Evolutionary conservation across 2,888 invertebrate genomes (phyloP), one percentile per base, ranked within the genome.

Genomic region (Apoderus coryli): DNA sequence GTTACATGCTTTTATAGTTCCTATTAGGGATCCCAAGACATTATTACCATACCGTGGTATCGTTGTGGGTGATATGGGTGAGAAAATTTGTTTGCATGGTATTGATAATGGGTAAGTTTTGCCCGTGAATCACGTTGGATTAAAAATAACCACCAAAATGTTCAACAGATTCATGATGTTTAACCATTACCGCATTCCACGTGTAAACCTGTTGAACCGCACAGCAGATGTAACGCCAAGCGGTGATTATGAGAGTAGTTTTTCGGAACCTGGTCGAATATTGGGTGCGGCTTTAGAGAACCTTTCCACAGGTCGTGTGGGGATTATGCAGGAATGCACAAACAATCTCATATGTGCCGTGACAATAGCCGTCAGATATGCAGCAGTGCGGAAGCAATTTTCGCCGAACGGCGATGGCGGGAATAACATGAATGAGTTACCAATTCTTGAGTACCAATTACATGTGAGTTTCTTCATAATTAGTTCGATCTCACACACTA

Each of bases 1-100:
- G 0, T 64, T 93, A 4, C 90, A 92, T 54, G 80, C 79, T 1
- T 93, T 93, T 56, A 64, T 90, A 23, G 84, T 89, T 26, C 89
- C 86, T 2, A 67, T 93, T 27, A 64, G 89, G 27, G 72, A 85
- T 54, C 78, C 80, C 0, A 68, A 68, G 43, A 84, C 82, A 0
- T 56, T 85, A 46, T 59, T 72, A 42, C 69, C 82, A 0, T 81
- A 76, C 54, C 82, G 86, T 2, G 90, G 90, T 1, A 71, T 93
- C 6, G 67, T 76, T 9, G 76, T 92, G 0, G 90, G 89, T 0
- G 92, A 93, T 48, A 82, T 92, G 69, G 92, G 92, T 0, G 84
- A 84, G 55, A 93, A 93, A 63, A 71, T 82, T 27, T 92, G 90
- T 5, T 69, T 88, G 28, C 81, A 90, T 53, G 90, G 88, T 3